phyloP scores from a whole-genome alignment of 2,113 vertebrate genomes.

The Heterotis niloticus region DNA sequence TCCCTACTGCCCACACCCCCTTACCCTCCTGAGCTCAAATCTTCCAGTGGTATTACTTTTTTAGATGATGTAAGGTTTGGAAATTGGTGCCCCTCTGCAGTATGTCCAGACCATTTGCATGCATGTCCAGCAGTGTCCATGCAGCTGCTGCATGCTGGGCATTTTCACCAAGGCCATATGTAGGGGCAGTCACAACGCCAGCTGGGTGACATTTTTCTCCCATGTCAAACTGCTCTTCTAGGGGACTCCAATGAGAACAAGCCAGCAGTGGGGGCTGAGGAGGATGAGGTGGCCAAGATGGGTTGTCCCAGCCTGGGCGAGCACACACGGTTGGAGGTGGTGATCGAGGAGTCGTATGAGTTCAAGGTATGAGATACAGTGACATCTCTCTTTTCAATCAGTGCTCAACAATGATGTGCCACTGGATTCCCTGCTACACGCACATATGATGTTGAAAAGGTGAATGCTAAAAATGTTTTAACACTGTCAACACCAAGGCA shows the following conservation, averaged over 20 bases:
- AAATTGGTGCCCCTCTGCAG: background rate
- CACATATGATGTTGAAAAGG: background rate
- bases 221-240: constrained; percentile 29
- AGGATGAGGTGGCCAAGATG: constrained; percentile 71
- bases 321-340: constrained; percentile 61
- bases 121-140: background rate
- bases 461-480: background rate
- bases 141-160: background rate
- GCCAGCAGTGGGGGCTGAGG: constrained; percentile 57
- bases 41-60: background rate
- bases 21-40: background rate
- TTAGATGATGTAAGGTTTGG: constrained; percentile 15
- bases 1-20: background rate
- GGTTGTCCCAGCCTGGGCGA: constrained; percentile 72
- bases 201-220: background rate
- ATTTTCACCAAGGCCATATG: background rate
- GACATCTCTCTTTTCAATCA: background rate
- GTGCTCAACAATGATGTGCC: background rate
- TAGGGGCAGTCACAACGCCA: background rate
- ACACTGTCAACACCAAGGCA: background rate
- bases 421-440: background rate
- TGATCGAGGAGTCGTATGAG: constrained; percentile 75
- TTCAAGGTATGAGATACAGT: constrained; percentile 62
- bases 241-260: constrained; percentile 73
- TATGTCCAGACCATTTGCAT: background rate